A percentile compares a stretch with the other conserved stretches of the same genome.
phyloP scores from a whole-genome alignment of 2,888 invertebrate species.

The Dichetophora obliterata region DNA sequence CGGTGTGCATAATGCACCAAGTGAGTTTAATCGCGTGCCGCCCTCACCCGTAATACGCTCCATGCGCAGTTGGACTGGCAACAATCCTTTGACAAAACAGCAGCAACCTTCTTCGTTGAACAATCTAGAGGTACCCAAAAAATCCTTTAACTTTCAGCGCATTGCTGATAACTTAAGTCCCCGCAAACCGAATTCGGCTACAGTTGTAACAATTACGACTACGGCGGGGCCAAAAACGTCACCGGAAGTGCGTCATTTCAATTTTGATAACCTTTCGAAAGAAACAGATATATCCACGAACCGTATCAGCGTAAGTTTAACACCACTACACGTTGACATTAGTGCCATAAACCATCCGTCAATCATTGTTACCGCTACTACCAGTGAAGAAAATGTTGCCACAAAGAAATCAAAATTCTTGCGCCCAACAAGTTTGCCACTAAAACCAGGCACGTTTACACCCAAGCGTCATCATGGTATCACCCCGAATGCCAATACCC shows the following conservation, averaged over 20 bases:
- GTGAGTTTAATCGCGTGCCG: slow-evolving; percentile 63
- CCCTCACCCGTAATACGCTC: slow-evolving; percentile 61
- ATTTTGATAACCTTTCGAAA: slow-evolving; percentile 60
- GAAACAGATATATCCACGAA: slow-evolving; percentile 42
- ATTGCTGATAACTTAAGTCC: slow-evolving; percentile 69
- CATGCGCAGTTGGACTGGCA: slow-evolving; percentile 53
- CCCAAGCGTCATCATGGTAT: slow-evolving; percentile 86
- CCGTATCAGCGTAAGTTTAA: slow-evolving; percentile 46
- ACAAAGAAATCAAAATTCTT: slow-evolving; percentile 75
- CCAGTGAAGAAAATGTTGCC: slow-evolving; percentile 69
- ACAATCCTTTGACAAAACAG: neutral
- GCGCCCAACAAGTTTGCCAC: slow-evolving; percentile 84
- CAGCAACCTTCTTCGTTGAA: slow-evolving; percentile 22
- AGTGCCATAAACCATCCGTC: slow-evolving; percentile 39
- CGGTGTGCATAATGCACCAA: slow-evolving; percentile 63
- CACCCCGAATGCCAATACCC: slow-evolving; percentile 84
- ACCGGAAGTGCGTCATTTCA: slow-evolving; percentile 65
- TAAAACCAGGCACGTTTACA: slow-evolving; percentile 87
- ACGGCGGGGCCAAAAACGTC: slow-evolving; percentile 44
- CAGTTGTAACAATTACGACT: neutral
- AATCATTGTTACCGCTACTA: neutral
- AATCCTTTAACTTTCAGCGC: slow-evolving; percentile 67
- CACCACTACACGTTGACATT: slow-evolving; percentile 66
- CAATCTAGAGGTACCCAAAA: slow-evolving; percentile 54
- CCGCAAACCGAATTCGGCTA: slow-evolving; percentile 50